Base-by-base conservation (phyloP, 2,888 invertebrate species). In the Palloptera scutellata region DNA sequence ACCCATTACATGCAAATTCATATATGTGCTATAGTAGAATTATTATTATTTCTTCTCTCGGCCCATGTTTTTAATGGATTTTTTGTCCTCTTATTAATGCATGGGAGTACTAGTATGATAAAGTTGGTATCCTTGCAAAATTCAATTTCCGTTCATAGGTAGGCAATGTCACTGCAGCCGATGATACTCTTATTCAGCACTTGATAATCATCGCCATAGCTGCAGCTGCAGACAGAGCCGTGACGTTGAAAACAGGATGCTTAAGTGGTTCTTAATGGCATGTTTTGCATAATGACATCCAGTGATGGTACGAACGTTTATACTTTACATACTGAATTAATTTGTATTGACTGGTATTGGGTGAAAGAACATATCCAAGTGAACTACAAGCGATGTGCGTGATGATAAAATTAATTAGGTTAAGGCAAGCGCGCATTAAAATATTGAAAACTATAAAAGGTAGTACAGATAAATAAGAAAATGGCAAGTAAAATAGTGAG, bases 211-310 rank as follows among this genome's bases (percentile, higher is more conserved):
- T 8, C 13, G 15, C 51, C 15, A 48, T 48, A 48, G 15, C 51
- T 4, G 51, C 51, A 48, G 64, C 55, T 20, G 19, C 17, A 4
- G 43, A 10, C 43, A 58, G 40, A 58, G n/a, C 11, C 9, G 9
- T 40, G 40, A 58, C 41, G 58, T 20, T 13, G 72, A 70, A 73
- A 73, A 73, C 76, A 61, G 77, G 76, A 69, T 68, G 58, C 52
- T 58, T 70, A 75, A 74, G 72, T 74, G 81, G 71, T 76, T 78
- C 76, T 80, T 81, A 80, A 82, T 81, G 81, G 79, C 81, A 78
- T 79, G 80, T 81, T 82, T 81, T 79, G 80, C 82, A 81, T 81
- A 81, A 73, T 70, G 65, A 70, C 66, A 54, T 70, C 20, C 61
- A 55, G 15, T 40, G 60, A 42, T 20, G 11, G 48, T 53, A 30